phyloP scores from a whole-genome alignment of 1,140 invertebrate genomes.

The Archegozetes longisetosus region DNA sequence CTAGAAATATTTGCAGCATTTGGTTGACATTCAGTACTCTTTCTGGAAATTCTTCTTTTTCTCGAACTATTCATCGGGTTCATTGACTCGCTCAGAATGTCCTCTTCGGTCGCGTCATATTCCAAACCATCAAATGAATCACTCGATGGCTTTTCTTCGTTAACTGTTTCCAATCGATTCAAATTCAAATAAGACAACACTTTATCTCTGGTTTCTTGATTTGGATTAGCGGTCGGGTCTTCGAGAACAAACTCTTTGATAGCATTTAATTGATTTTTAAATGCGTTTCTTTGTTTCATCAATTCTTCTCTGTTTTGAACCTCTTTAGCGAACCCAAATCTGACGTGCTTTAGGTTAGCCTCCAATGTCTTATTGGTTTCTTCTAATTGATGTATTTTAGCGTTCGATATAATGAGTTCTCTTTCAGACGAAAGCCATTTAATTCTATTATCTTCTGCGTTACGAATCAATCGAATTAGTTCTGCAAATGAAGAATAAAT shows the following conservation, averaged over 20 bases:
- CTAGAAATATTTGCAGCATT: slow-evolving; percentile 22
- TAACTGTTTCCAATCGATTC: neutral
- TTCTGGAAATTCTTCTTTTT: slow-evolving; percentile 52
- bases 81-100: slow-evolving; percentile 29
- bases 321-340: neutral
- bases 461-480: neutral
- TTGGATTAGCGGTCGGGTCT: neutral
- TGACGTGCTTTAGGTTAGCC: neutral
- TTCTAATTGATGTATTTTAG: neutral
- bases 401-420: neutral
- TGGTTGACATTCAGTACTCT: too few species aligned
- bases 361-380: slow-evolving; percentile 1
- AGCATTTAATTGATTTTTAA: neutral
- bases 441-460: neutral
- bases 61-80: slow-evolving; percentile 27
- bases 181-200: slow-evolving; percentile 4
- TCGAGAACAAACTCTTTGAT: slow-evolving; percentile 5
- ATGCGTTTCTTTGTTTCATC: slow-evolving; percentile 1
- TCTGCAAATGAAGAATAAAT: slow-evolving; percentile 7
- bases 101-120: slow-evolving; percentile 65
- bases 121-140: slow-evolving; percentile 21
- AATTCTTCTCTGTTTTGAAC: slow-evolving; percentile 1
- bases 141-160: neutral
- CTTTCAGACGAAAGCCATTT: neutral
- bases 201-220: neutral